Evolutionary conservation across 2,797 vertebrate species (phyloP).

Genomic region (Salmo trutta): DNA sequence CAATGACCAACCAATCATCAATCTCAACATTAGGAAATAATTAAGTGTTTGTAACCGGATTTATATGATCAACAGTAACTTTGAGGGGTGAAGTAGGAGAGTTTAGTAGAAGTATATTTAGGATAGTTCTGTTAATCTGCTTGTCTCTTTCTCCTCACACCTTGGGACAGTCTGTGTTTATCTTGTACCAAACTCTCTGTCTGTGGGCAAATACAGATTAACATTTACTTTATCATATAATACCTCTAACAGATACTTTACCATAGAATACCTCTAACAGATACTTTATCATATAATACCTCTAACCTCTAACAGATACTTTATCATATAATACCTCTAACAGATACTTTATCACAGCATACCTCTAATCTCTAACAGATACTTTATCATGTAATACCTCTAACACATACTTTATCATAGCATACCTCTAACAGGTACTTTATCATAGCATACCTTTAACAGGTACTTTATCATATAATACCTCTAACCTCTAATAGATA

Average conservation of each 20-base stretch:
- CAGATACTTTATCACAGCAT: too few species aligned
- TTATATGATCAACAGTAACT: not conserved
- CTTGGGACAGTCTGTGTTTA: not conserved
- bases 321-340: too few species aligned
- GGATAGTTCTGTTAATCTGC: not conserved
- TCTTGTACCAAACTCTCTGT: not conserved
- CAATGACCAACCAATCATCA: conserved; percentile 81
- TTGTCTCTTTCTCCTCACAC: not conserved
- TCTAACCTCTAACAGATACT: too few species aligned
- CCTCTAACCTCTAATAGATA: not conserved
- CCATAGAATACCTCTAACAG: not conserved
- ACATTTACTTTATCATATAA: not conserved
- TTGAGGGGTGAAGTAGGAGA: not conserved
- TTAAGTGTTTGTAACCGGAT: not conserved
- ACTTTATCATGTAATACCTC: too few species aligned
- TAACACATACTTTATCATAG: too few species aligned
- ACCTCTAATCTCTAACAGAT: too few species aligned
- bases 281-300: not conserved
- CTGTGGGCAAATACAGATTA: not conserved
- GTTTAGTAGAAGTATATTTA: not conserved
- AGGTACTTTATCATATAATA: not conserved
- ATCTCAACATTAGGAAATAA: conserved; percentile 58
- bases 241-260: not conserved
- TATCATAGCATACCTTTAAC: too few species aligned
- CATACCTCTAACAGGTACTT: too few species aligned